phyloP scores from a whole-genome alignment of 2,113 vertebrate genomes.

The Riparia riparia region DNA sequence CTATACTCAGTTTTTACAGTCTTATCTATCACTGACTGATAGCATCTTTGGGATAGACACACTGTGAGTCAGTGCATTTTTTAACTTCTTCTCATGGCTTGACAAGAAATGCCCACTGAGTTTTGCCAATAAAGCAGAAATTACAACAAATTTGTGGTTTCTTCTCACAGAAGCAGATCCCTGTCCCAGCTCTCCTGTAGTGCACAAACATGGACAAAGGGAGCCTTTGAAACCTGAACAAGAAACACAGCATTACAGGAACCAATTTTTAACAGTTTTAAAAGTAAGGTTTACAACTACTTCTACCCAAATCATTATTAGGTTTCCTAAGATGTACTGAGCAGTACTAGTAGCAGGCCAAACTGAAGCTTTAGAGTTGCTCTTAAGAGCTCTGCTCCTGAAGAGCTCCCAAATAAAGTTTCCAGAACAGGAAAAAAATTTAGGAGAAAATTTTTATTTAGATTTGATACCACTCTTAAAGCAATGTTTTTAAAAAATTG shows the following conservation, averaged over 20 bases:
- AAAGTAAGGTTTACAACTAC: not conserved
- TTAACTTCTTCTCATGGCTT: not conserved
- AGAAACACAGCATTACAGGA: not conserved
- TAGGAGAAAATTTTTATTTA: not conserved
- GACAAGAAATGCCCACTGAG: not conserved
- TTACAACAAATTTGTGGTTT: not conserved
- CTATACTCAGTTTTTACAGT: not conserved
- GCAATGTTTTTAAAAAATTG: not conserved
- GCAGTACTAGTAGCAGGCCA: not conserved
- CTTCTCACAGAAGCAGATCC: not conserved
- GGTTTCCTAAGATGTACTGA: not conserved
- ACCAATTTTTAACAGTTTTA: not conserved
- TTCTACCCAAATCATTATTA: not conserved
- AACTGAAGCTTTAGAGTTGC: not conserved
- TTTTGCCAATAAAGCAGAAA: not conserved
- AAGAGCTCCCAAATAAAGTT: not conserved
- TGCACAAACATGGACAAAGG: not conserved
- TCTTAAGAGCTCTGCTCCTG: not conserved
- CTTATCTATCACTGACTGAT: not conserved
- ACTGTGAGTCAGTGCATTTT: not conserved
- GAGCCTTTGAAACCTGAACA: not conserved
- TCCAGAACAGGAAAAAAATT: not conserved
- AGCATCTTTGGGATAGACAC: not conserved
- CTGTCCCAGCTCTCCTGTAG: not conserved
- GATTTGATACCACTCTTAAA: not conserved